Evolutionary conservation across 2,888 invertebrate species (phyloP), one percentile per base, ranked within the genome.

Genomic region (Apodemia hepburni): DNA sequence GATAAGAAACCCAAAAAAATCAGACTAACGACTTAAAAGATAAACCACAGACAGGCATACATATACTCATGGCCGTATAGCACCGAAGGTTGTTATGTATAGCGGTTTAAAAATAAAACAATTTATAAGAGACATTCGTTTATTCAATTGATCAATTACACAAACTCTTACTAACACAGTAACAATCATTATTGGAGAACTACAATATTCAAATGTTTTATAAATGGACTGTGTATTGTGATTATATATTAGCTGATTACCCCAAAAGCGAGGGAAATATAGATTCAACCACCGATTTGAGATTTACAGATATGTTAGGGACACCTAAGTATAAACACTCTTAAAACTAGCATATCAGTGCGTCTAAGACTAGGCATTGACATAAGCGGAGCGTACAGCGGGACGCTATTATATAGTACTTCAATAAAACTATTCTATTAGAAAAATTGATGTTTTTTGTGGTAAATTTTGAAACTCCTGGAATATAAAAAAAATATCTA

Each of bases 81-180:
- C 33, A 9, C 33, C 33, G 8, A 9, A 9, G 33, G 33, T 9
- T 33, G 33, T 6, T 29, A 6, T 29, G 9, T 33, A 33, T 33
- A 1, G 33, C 0, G 33, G 7, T 8, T 58, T 65, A 64, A 65
- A 67, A 71, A 71, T 67, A 66, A 70, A 65, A 66, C 62, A 59
- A 42, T n/a, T 60, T 57, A 58, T 65, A 7, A 71, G 72, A 75
- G 73, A 75, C 73, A 75, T 70, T 75, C 69, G 66, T 75, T 76
- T 75, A 74, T 70, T 74, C 73, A 74, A 74, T 73, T 71, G 66
- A 71, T 71, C 72, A 74, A 69, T 69, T 72, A 75, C 69, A 70
- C 73, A 74, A 75, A 71, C 73, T 70, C 71, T 71, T 58, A 65
- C 69, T 68, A 71, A 70, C 71, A 72, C 71, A 68, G 60, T 68